Evolutionary conservation across 2,113 vertebrate genomes (phyloP).

Genomic region (Dunckerocampus dactyliophorus): DNA sequence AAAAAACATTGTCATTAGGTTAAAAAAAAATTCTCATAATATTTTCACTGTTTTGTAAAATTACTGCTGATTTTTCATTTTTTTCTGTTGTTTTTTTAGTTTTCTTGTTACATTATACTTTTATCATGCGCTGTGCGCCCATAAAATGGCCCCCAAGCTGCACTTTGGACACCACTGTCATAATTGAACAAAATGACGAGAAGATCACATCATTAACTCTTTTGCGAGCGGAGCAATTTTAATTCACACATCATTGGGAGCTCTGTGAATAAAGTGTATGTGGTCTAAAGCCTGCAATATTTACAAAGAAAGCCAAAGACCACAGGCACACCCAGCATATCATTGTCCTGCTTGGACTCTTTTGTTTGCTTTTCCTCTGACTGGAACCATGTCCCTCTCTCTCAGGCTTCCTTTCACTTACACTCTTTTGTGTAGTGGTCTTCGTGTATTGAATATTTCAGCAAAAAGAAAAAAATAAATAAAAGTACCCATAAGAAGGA

Average conservation of each 20-base stretch:
- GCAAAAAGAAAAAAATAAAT: background rate
- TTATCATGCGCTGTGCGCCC: too few species aligned
- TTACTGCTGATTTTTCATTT: too few species aligned
- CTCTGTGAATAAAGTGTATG: constrained; percentile 9
- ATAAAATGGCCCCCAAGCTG: too few species aligned
- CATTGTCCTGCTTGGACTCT: constrained; percentile 14
- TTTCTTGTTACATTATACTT: too few species aligned
- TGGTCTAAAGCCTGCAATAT: constrained; percentile 38
- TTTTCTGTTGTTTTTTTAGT: too few species aligned
- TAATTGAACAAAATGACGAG: too few species aligned
- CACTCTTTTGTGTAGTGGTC: constrained; percentile 9
- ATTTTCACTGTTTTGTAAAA: too few species aligned
- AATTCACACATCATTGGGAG: background rate
- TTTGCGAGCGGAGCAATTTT: background rate
- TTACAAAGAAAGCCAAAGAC: constrained; percentile 43
- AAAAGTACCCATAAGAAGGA: too few species aligned
- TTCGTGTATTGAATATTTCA: constrained; percentile 1
- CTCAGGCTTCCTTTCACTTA: constrained; percentile 5
- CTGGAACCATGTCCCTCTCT: constrained; percentile 24
- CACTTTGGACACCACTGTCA: too few species aligned
- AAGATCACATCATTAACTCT: too few species aligned
- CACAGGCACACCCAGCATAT: constrained; percentile 38
- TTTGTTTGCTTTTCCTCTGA: constrained; percentile 58
- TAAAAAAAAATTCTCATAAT: too few species aligned
- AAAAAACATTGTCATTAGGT: too few species aligned